Conservation (phyloP, 2,888 invertebrate genomes). For the Trichogramma evanescens region DNA sequence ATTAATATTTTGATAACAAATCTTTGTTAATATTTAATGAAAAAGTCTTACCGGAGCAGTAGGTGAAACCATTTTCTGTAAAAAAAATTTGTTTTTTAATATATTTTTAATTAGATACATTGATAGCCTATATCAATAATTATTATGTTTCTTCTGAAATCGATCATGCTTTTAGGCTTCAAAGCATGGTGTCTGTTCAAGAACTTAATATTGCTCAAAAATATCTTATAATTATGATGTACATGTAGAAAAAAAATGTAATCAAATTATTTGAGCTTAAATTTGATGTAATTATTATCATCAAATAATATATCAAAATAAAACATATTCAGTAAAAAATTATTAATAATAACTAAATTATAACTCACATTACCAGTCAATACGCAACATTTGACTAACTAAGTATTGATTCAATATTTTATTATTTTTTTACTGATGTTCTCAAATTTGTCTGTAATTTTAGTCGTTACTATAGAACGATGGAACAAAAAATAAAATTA, state of each 20-base stretch:
- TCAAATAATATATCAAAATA: not conserved
- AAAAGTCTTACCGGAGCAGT: slow-evolving; percentile 41
- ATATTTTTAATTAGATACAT: no score
- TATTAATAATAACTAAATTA: not conserved
- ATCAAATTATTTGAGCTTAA: not conserved
- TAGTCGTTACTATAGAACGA: no score
- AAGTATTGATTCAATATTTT: not conserved
- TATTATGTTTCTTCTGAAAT: no score
- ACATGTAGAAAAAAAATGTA: not conserved
- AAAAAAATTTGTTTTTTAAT: slow-evolving; percentile 21
- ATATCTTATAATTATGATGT: not conserved
- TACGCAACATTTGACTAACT: not conserved
- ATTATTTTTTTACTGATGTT: not conserved
- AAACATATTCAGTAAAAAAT: not conserved
- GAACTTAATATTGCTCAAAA: no score
- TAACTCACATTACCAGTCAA: not conserved
- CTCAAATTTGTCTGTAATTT: not conserved
- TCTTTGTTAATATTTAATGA: not conserved
- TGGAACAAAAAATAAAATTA: no score
- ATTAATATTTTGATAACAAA: not conserved
- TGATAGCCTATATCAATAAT: no score
- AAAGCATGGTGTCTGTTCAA: no score
- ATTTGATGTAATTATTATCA: not conserved
- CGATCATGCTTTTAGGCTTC: no score
- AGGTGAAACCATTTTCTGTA: slow-evolving; percentile 45